A percentile compares a stretch with the other conserved stretches of the same genome.
phyloP scores from a whole-genome alignment of 2,113 vertebrate genomes.

The Myotis yumanensis region DNA sequence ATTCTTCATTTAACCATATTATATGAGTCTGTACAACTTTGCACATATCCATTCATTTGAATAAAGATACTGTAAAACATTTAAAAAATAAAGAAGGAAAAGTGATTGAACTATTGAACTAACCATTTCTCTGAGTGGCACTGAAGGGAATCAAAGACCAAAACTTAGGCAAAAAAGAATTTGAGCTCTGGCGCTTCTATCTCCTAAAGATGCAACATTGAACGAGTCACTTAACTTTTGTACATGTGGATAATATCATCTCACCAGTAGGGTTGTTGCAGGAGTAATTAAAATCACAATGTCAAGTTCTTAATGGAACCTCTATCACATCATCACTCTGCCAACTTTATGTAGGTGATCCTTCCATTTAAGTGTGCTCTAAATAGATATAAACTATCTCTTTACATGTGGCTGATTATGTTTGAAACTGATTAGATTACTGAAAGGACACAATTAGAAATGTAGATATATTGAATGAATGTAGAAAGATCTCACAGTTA shows the following conservation, averaged over 20 bases:
- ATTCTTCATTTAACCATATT: not conserved
- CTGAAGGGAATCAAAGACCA: not conserved
- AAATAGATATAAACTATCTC: not conserved
- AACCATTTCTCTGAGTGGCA: not conserved
- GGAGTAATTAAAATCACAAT: not conserved
- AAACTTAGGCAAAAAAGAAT: not conserved
- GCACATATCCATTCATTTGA: not conserved
- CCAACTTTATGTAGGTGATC: not conserved
- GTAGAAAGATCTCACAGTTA: not conserved
- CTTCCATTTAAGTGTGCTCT: not conserved
- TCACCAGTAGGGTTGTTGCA: not conserved
- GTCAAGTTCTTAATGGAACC: not conserved
- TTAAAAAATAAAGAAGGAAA: not conserved
- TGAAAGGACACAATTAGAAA: not conserved
- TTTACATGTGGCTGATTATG: not conserved
- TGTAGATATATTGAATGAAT: not conserved
- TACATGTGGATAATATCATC: not conserved
- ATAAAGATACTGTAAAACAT: not conserved
- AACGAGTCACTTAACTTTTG: not conserved
- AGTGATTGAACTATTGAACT: not conserved
- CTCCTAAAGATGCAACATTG: not conserved
- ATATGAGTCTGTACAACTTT: not conserved
- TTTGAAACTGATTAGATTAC: conserved; percentile 22
- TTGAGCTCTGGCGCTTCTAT: not conserved
- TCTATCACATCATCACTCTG: not conserved